These are phyloP conservation scores for Thalassoma bifasciatum DNA, from an alignment of 2,113 vertebrate genomes.

Conservation along the genomic window DNA sequence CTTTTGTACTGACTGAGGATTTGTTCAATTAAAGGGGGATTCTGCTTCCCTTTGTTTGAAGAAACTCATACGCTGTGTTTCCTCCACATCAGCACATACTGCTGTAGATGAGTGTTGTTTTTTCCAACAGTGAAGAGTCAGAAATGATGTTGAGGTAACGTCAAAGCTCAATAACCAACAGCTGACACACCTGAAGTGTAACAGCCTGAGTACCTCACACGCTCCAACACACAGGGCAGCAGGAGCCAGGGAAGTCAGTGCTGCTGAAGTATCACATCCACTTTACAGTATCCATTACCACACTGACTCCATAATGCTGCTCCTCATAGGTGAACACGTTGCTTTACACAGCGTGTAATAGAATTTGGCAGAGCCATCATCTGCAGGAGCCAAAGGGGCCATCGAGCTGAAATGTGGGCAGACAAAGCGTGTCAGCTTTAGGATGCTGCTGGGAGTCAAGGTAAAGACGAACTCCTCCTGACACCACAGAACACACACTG, in stretches of 20 bases:
- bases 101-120: neutral
- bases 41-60: no score
- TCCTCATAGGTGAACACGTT: conserved; percentile 64
- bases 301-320: conserved; percentile 53
- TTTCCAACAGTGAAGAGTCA: neutral
- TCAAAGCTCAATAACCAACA: conserved; percentile 4
- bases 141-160: neutral
- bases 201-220: neutral
- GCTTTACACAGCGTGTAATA: conserved; percentile 73
- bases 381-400: conserved; percentile 57
- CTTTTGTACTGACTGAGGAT: neutral
- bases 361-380: conserved; percentile 63
- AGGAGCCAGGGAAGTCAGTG: conserved; percentile 22
- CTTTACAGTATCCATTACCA: conserved; percentile 64
- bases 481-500: conserved; percentile 35
- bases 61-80: no score
- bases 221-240: conserved; percentile 22
- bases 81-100: no score
- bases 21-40: neutral
- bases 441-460: conserved; percentile 60
- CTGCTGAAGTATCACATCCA: conserved; percentile 23
- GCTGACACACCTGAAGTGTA: conserved; percentile 4
- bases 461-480: conserved; percentile 45
- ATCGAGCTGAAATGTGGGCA: conserved; percentile 53
- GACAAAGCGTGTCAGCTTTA: conserved; percentile 55